These are phyloP conservation scores for Helicorthomorpha holstii DNA, from an alignment of 1,140 invertebrate genomes.

Conservation along the genomic window DNA sequence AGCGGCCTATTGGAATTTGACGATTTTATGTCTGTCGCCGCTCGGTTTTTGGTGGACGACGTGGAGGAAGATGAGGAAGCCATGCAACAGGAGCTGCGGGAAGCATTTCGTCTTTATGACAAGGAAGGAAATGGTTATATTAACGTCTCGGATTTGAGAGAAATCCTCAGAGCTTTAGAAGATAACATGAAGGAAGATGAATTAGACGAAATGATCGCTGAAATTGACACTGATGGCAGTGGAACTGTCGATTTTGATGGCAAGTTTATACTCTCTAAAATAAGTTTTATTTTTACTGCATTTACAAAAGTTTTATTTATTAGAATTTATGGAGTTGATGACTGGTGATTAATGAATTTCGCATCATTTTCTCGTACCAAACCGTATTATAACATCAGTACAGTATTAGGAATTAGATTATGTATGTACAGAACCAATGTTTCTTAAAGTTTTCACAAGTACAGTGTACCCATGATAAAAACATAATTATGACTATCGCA, in stretches of 20 bases:
- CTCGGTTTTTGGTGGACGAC: conserved; percentile 87
- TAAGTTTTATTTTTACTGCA: background rate
- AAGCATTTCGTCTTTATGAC: conserved; percentile 46
- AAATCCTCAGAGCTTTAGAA: conserved; percentile 59
- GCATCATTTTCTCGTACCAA: no score
- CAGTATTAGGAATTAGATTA: no score
- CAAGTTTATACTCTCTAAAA: background rate
- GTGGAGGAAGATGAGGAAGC: conserved; percentile 84
- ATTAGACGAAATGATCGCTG: conserved; percentile 68
- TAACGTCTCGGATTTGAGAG: conserved; percentile 54
- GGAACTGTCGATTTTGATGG: conserved; percentile 56
- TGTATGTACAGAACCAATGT: no score
- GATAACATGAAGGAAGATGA: conserved; percentile 63
- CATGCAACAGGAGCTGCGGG: conserved; percentile 52
- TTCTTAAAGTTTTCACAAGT: no score
- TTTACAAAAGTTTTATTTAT: background rate
- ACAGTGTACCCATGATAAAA: no score
- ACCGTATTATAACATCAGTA: no score
- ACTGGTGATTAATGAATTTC: conserved; percentile 37
- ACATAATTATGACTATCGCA: no score
- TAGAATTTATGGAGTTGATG: conserved; percentile 70
- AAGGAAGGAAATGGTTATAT: conserved; percentile 56
- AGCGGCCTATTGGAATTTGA: conserved; percentile 86
- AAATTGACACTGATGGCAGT: conserved; percentile 68
- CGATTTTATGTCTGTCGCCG: conserved; percentile 81